Evolutionary conservation across 64 coral and sea anemone genomes (phyloP).

Genomic region (Cladopsammia gracilis): DNA sequence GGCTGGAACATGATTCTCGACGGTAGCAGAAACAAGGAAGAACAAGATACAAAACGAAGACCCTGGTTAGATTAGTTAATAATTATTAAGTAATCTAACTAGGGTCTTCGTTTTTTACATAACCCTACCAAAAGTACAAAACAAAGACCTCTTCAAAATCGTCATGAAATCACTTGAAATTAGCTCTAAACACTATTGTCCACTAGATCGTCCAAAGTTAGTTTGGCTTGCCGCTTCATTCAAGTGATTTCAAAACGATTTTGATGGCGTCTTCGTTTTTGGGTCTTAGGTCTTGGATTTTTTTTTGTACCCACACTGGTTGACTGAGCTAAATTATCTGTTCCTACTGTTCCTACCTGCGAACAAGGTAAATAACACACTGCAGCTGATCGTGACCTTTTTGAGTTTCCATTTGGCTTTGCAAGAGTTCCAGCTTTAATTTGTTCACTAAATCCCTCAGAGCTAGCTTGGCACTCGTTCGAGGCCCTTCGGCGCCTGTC

Average conservation of each 20-base stretch:
- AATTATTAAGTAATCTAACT: too few species aligned
- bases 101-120: too few species aligned
- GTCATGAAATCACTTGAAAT: too few species aligned
- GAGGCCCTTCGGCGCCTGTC: slow-evolving; percentile 17
- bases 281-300: not conserved
- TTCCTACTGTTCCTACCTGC: slow-evolving; percentile 15
- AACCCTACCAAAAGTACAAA: too few species aligned
- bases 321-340: too few species aligned
- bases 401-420: slow-evolving; percentile 57
- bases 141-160: too few species aligned
- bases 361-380: slow-evolving; percentile 74
- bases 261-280: not conserved
- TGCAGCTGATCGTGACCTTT: slow-evolving; percentile 79
- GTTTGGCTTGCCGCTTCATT: not conserved
- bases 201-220: not conserved
- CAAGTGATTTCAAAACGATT: not conserved
- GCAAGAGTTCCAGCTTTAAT: slow-evolving; percentile 58
- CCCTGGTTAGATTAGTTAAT: too few species aligned
- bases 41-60: too few species aligned
- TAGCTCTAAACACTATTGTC: not conserved
- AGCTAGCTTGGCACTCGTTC: slow-evolving; percentile 32
- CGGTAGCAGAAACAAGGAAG: too few species aligned
- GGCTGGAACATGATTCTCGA: too few species aligned
- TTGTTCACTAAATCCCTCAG: slow-evolving; percentile 65
- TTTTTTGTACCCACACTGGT: not conserved